phyloP scores from a whole-genome alignment of 2,113 vertebrate genomes.

The Malurus cyaneus region DNA sequence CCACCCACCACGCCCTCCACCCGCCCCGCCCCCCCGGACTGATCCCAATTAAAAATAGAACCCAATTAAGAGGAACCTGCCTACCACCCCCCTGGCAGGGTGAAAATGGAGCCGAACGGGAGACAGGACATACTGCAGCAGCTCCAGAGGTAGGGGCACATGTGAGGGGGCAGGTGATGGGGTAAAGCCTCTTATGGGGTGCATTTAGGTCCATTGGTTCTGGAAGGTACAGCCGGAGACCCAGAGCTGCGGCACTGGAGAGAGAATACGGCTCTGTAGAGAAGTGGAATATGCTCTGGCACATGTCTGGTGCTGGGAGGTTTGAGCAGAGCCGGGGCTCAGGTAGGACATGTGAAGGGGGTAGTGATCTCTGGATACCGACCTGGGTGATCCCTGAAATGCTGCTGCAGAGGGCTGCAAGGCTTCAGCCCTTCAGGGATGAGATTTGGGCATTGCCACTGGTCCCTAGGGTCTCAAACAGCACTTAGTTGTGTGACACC shows the following conservation, averaged over 20 bases:
- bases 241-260: fast-evolving
- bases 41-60: neutral
- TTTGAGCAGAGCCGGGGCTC: neutral
- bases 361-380: neutral
- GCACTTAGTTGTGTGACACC: neutral
- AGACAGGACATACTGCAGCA: neutral
- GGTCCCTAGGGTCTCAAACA: neutral
- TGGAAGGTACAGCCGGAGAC: neutral
- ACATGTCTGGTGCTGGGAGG: fast-evolving
- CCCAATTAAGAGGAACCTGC: neutral
- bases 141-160: neutral
- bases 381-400: neutral
- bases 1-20: neutral
- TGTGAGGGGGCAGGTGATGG: fast-evolving
- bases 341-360: neutral
- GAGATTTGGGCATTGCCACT: fast-evolving
- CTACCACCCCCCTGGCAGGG: neutral
- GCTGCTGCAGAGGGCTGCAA: neutral
- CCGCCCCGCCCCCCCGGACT: neutral
- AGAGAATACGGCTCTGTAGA: neutral
- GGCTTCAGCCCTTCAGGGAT: neutral
- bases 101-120: neutral
- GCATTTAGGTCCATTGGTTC: neutral
- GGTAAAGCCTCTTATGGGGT: neutral
- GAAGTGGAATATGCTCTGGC: neutral